These are phyloP conservation scores for Saguinus midas DNA, from an alignment of 2,113 vertebrate species.

Conservation along the genomic window DNA sequence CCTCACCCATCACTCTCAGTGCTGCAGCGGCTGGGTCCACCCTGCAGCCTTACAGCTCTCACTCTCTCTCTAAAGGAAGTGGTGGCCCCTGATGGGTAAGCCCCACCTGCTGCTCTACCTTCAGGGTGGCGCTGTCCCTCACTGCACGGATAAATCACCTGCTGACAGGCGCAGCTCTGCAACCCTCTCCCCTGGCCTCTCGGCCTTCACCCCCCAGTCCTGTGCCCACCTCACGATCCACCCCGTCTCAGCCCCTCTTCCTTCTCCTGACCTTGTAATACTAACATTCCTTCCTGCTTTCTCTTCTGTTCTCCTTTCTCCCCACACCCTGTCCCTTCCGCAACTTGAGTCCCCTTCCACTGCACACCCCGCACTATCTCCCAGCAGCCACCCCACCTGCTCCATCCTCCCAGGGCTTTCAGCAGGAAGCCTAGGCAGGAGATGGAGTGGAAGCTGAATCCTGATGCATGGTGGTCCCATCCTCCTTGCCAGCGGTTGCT, in stretches of 20 bases:
- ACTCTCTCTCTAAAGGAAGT: background rate
- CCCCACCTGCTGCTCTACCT: background rate
- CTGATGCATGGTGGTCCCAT: background rate
- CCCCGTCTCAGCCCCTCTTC: background rate
- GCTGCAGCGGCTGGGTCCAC: background rate
- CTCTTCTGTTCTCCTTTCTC: background rate
- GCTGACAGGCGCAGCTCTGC: background rate
- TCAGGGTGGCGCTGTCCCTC: background rate
- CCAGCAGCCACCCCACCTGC: background rate
- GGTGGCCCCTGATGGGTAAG: background rate
- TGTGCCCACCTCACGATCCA: background rate
- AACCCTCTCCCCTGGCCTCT: background rate
- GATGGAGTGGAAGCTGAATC: fast-evolving
- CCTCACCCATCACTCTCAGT: background rate
- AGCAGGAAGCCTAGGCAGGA: background rate
- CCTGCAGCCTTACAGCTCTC: background rate
- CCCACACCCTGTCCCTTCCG: background rate
- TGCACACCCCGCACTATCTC: no score
- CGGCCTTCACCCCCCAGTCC: no score
- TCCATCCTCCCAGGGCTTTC: background rate
- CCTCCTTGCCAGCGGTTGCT: background rate
- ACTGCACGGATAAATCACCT: no score
- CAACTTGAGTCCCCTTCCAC: background rate
- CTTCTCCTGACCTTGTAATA: no score
- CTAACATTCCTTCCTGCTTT: background rate